Conservation (phyloP, 1,140 invertebrate genomes). For the Venturia canescens region DNA sequence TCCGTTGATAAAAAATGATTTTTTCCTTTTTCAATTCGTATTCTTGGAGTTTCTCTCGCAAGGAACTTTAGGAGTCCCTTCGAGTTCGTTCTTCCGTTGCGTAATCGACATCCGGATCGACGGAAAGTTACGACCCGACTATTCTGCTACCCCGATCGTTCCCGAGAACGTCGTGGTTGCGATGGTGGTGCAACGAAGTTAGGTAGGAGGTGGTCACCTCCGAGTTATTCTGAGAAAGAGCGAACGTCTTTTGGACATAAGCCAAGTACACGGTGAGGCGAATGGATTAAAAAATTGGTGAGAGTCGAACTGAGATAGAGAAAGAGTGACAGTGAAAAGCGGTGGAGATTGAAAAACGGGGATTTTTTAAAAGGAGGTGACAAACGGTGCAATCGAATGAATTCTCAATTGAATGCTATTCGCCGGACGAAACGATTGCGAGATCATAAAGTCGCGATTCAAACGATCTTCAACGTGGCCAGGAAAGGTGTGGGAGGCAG, state of each 20-base stretch:
- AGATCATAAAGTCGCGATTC: no score
- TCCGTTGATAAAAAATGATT: background rate
- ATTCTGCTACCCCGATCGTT: slow-evolving; percentile 43
- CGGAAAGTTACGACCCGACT: slow-evolving; percentile 69
- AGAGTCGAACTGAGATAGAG: slow-evolving; percentile 22
- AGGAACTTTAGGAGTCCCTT: slow-evolving; percentile 10
- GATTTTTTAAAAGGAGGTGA: background rate
- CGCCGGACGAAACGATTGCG: background rate
- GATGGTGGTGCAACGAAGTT: slow-evolving; percentile 54
- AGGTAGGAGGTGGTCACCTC: slow-evolving; percentile 71
- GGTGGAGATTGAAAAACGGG: background rate
- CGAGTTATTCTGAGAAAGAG: slow-evolving; percentile 74
- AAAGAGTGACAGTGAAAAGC: background rate
- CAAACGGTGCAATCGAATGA: background rate
- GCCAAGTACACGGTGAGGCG: slow-evolving; percentile 47
- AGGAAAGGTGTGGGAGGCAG: no score
- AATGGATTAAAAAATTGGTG: slow-evolving; percentile 26
- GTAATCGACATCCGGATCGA: slow-evolving; percentile 62
- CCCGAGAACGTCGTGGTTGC: slow-evolving; percentile 57
- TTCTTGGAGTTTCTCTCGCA: background rate
- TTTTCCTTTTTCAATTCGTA: background rate
- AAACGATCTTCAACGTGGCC: no score
- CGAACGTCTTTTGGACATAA: slow-evolving; percentile 44
- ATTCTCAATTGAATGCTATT: background rate
- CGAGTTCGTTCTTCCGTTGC: slow-evolving; percentile 48